A percentile compares a stretch with the other conserved stretches of the same genome.
Evolutionary conservation across 1,140 invertebrate genomes (phyloP).

Genomic region (Plodia interpunctella): DNA sequence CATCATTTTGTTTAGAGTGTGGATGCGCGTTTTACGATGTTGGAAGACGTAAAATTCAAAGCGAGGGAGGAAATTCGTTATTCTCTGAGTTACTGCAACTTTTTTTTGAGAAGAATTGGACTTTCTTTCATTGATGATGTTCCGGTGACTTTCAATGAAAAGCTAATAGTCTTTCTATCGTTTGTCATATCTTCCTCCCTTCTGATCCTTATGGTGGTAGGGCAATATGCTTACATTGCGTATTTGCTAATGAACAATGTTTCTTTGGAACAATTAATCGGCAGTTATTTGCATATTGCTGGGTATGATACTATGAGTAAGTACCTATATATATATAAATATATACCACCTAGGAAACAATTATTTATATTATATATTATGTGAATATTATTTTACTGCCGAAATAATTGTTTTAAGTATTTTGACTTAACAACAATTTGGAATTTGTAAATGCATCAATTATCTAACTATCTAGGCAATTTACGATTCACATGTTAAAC

Average conservation of each 20-base stretch:
- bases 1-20: not conserved
- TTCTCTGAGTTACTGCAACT: slow-evolving; percentile 45
- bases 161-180: slow-evolving; percentile 24
- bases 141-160: slow-evolving; percentile 26
- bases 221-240: slow-evolving; percentile 42
- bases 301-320: slow-evolving; percentile 59
- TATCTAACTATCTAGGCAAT: too few species aligned
- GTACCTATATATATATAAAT: slow-evolving; percentile 17
- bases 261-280: slow-evolving; percentile 47
- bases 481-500: too few species aligned
- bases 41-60: slow-evolving; percentile 14
- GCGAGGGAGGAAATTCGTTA: slow-evolving; percentile 45
- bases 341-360: too few species aligned
- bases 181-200: slow-evolving; percentile 34
- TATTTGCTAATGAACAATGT: slow-evolving; percentile 35
- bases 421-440: too few species aligned
- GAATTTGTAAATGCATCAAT: too few species aligned
- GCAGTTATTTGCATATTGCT: slow-evolving; percentile 47
- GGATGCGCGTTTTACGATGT: slow-evolving; percentile 18
- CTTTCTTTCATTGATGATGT: slow-evolving; percentile 43
- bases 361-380: too few species aligned
- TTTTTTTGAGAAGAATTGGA: slow-evolving; percentile 45
- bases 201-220: slow-evolving; percentile 36
- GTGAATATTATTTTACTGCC: too few species aligned
- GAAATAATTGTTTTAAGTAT: too few species aligned